Conservation (phyloP, 2,888 invertebrate genomes). For the Trichacis sp. region DNA sequence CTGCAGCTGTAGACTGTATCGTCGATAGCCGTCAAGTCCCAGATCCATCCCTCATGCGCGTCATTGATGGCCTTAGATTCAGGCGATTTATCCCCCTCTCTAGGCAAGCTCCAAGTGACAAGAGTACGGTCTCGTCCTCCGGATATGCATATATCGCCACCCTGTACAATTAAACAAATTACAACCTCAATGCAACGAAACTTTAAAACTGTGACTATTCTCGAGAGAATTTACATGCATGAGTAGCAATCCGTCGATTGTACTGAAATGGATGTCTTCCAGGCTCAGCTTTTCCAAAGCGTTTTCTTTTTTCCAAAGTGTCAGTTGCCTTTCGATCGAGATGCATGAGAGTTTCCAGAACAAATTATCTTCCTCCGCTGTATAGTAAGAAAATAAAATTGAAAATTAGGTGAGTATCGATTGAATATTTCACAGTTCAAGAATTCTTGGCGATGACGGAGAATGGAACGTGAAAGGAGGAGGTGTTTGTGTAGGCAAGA, state of each 20-base stretch:
- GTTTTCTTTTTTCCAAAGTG: conserved; percentile 71
- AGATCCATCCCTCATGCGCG: conserved; percentile 77
- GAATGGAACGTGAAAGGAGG: too few species aligned
- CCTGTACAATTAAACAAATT: conserved; percentile 40
- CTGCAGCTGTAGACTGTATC: conserved; percentile 73
- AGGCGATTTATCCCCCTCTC: conserved; percentile 53
- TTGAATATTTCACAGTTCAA: too few species aligned
- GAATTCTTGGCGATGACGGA: too few species aligned
- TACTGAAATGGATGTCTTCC: conserved; percentile 72
- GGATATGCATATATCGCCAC: conserved; percentile 69
- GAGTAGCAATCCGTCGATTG: conserved; percentile 73
- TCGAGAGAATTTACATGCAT: conserved; percentile 71
- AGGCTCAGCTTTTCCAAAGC: conserved; percentile 71
- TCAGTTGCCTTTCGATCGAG: conserved; percentile 73
- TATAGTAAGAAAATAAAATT: conserved; percentile 37
- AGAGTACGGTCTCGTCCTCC: conserved; percentile 74
- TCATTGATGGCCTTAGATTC: conserved; percentile 55
- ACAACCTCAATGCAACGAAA: background rate
- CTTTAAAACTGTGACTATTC: background rate
- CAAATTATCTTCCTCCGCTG: conserved; percentile 66
- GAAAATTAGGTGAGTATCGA: too few species aligned
- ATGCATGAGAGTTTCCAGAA: conserved; percentile 74
- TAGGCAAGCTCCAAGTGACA: conserved; percentile 71
- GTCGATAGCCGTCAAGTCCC: conserved; percentile 72
- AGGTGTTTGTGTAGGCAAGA: too few species aligned